Base-by-base conservation (phyloP, 2,113 vertebrate genomes). In the Dipodomys merriami region DNA sequence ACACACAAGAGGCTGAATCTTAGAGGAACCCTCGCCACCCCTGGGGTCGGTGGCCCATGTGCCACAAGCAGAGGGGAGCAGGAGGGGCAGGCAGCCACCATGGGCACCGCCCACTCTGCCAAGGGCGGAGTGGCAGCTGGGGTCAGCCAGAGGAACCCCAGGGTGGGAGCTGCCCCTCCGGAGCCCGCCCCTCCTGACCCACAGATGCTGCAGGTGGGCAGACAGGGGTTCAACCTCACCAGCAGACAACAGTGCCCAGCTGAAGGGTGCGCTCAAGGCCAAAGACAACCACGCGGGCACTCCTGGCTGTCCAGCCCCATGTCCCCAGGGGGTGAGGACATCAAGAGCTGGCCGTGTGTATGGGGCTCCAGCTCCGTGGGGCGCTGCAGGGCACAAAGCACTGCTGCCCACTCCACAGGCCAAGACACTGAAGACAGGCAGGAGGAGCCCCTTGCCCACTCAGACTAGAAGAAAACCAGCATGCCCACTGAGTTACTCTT, bases 31-130 rank as follows among this genome's bases (percentile, higher is more conserved):
- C 65, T 30, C 29, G 18, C 5, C 62, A 64, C 8, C 62, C 44
- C 18, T 1, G 35, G 7, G 2, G 30, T 27, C 35, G 65, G 64
- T 0, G 6, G 7, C 30, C 25, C 19, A 0, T 10, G 1, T 2
- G 0, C 1, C 8, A 6, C 2, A 64, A 22, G 8, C 67, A 27
- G 11, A 22, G 19, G 12, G 11, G 2, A 18, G 65, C 23, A 27
- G 35, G 30, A 10, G 46, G 29, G n/a, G 12, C 1, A 9, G 13
- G 27, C 3, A 7, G 16, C 27, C 33, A 16, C 69, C 3, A 15
- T 1, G 49, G 60, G 65, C 22, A 39, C 5, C 39, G 39, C 39
- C 39, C 39, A 39, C 49, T 13, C 53, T 13, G 53, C 12, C 15
- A 13, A 16, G 53, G 53, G 16, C 53, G 1, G 49, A 2, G 49